These are phyloP conservation scores for Drosophila helvetica DNA, from an alignment of 2,888 invertebrate species.

Conservation along the genomic window DNA sequence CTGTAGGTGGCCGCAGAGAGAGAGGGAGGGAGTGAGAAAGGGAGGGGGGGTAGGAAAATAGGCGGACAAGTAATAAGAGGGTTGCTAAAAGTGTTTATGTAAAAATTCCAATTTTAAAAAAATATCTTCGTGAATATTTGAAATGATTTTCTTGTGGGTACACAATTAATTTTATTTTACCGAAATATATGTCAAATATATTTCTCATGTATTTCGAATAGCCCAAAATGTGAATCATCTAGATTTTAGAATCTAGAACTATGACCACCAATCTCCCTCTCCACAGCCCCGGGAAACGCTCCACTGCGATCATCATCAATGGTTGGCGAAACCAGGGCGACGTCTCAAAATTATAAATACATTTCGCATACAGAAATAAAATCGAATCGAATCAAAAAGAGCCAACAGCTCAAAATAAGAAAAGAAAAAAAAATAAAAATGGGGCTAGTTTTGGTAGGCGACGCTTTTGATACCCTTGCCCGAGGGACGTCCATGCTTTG, in stretches of 20 bases:
- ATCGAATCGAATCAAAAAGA: conserved; percentile 15
- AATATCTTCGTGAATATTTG: too few relatives aligned
- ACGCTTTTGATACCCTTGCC: background rate
- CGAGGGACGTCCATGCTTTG: too few relatives aligned
- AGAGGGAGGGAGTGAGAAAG: background rate
- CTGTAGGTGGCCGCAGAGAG: background rate
- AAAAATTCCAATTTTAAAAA: too few relatives aligned
- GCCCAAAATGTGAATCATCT: conserved; percentile 18
- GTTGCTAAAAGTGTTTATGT: too few relatives aligned
- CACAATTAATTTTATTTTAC: too few relatives aligned
- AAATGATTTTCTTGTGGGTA: too few relatives aligned
- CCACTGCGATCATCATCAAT: conserved; percentile 12
- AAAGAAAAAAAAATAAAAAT: conserved; percentile 10
- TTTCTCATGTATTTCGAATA: background rate
- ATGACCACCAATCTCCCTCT: background rate
- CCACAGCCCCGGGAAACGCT: conserved; percentile 1
- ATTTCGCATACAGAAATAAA: conserved; percentile 48
- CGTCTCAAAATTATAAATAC: conserved; percentile 57
- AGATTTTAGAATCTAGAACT: background rate
- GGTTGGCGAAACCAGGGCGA: conserved; percentile 26
- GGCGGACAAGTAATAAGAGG: background rate
- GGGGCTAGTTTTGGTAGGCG: background rate
- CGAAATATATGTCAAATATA: too few relatives aligned
- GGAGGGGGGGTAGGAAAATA: background rate
- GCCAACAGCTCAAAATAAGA: conserved; percentile 4